These are phyloP conservation scores for Microplitis deprimator DNA, from an alignment of 2,888 invertebrate genomes.

Conservation along the genomic window DNA sequence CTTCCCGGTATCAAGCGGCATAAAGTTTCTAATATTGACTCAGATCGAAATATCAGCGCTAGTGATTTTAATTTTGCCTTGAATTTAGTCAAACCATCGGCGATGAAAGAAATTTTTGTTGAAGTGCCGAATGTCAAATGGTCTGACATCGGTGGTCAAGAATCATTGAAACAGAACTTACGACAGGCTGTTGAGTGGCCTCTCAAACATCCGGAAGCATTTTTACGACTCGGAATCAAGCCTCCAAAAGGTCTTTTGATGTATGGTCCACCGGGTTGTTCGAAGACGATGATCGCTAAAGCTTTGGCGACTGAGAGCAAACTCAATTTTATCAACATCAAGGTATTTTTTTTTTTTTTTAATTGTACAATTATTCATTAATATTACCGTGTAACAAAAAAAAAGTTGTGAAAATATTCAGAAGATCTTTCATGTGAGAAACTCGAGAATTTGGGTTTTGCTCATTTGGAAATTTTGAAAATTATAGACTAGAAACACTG, in stretches of 20 bases:
- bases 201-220: slow-evolving; percentile 86
- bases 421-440: too few species aligned
- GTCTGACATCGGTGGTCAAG: slow-evolving; percentile 95
- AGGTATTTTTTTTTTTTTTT: slow-evolving; percentile 72
- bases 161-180: slow-evolving; percentile 86
- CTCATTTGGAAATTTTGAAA: too few species aligned
- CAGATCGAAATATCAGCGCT: slow-evolving; percentile 16
- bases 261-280: slow-evolving; percentile 98
- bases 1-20: slow-evolving; percentile 75
- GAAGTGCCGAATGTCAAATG: slow-evolving; percentile 92
- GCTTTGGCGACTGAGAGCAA: slow-evolving; percentile 96
- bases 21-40: slow-evolving; percentile 56
- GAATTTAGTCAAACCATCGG: slow-evolving; percentile 85
- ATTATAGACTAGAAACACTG: too few species aligned
- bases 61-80: slow-evolving; percentile 78
- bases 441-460: too few species aligned
- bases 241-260: slow-evolving; percentile 93
- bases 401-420: neutral
- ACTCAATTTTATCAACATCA: slow-evolving; percentile 95
- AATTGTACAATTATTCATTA: neutral
- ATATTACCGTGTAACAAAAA: too few species aligned
- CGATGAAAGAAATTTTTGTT: slow-evolving; percentile 90
- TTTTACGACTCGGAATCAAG: slow-evolving; percentile 83
- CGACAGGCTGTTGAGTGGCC: slow-evolving; percentile 96
- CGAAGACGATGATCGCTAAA: slow-evolving; percentile 98